Evolutionary conservation across 2,113 vertebrate species (phyloP).

Genomic region (Epinephelus moara): DNA sequence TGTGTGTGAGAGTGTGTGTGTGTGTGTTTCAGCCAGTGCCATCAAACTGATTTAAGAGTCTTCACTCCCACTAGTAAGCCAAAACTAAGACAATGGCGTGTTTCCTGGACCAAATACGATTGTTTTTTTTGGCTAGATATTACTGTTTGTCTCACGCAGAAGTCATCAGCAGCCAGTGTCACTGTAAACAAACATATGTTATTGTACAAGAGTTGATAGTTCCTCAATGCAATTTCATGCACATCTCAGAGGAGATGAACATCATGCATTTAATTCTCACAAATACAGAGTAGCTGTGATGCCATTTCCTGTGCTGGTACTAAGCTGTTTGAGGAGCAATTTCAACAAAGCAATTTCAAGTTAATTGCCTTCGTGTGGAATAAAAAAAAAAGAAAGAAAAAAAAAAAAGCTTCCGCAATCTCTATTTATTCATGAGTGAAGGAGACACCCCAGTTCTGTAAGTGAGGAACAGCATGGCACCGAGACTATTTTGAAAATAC

Average conservation of each 20-base stretch:
- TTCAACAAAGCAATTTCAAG: constrained; percentile 77
- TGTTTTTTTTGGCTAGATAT: not conserved
- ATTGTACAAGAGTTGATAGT: constrained; percentile 27
- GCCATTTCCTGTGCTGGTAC: constrained; percentile 57
- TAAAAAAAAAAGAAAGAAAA: constrained; percentile 23
- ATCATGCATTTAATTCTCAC: constrained; percentile 61
- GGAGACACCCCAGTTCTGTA: constrained; percentile 49
- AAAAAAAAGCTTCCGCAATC: constrained; percentile 40
- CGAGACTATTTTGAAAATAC: constrained; percentile 24
- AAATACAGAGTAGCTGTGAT: constrained; percentile 56
- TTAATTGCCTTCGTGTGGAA: constrained; percentile 74
- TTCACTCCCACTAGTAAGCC: constrained; percentile 15
- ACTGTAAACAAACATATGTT: constrained; percentile 33
- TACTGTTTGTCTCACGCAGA: not conserved
- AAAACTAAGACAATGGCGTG: constrained; percentile 37
- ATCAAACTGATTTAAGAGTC: constrained; percentile 58
- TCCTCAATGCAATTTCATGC: constrained; percentile 39
- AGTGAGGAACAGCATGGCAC: constrained; percentile 44
- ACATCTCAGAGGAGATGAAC: constrained; percentile 50
- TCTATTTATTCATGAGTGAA: constrained; percentile 72
- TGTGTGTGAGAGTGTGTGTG: not conserved
- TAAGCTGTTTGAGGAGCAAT: constrained; percentile 68
- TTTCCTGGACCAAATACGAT: not conserved
- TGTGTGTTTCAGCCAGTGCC: not conserved
- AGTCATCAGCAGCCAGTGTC: constrained; percentile 19